Base-by-base conservation (phyloP, 1,140 invertebrate genomes). In the Rhopalosiphum padi region DNA sequence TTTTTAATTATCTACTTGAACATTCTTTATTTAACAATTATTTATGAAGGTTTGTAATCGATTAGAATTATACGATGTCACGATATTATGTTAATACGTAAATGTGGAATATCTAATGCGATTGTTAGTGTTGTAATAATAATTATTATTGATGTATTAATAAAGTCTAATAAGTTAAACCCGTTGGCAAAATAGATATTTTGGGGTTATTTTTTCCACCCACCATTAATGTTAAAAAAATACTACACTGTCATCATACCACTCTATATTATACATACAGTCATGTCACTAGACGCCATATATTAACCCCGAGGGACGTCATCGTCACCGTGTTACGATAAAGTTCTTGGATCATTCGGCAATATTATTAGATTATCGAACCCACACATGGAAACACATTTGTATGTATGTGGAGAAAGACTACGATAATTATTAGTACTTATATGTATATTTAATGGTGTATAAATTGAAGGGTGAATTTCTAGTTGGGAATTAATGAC, bases 351-450 rank as follows among this genome's bases (percentile, higher is more conserved):
- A 60, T 90, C 51, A 41, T 11, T 51, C 35, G 88, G 43, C 53
- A 43, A 55, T 55, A 90, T 90, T 60, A 90, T 90, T 90, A 60
- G 53, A 90, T 90, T 90, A 90, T 46, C 88, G 37, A 90, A 90
- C 88, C 88, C 88, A 89, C 87, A 88, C 53, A 35, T 15, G 4
- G 41, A 30, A 46, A 87, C 25, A 41, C 35, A 90, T 88, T 51
- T 48, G 35, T 18, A 51, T 48, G 0, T 83, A 87, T 21, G 6
- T 25, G 7, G 53, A 30, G 87, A 46, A 86, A 22, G 53, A 90
- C 60, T 77, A 85, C 6, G 41, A 60, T 35, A 55, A 90, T 55
- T 60, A 90, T 60, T 90, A 90, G 30, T 88, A 53, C 87, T 87
- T 48, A 48, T 48, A 48, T 87, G 41, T 46, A 30, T 30, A 18